Base-by-base conservation (phyloP, 2,113 vertebrate species). In the Gorsachius goisagi region DNA sequence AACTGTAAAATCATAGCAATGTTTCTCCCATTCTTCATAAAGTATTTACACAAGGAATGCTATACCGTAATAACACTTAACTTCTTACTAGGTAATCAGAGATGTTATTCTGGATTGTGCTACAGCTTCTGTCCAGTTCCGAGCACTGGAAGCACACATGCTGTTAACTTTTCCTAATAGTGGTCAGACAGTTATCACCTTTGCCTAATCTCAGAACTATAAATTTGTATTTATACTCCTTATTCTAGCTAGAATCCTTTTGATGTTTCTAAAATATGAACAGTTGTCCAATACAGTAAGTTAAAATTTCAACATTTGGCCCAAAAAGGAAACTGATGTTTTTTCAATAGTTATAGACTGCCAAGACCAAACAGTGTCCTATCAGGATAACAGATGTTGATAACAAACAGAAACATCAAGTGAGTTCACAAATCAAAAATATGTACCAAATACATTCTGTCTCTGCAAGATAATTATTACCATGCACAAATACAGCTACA, bases 371-470 rank as follows among this genome's bases (percentile, higher is more conserved):
- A 71, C n/a, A 78, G 62, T 12, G 30, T 85, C 59, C 9, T 33
- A 62, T 53, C 52, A 89, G 81, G 86, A 88, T 53, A 94, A 82
- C 85, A 97, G 85, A 94, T 86, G 67, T 56, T 82, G 63, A 60
- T 37, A 93, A 85, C 37, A 88, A 85, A 82, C 17, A 21, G 63
- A 81, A 97, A 94, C 81, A 68, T 83, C 79, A 97, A 96, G 52
- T 69, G n/a, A 96, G 52, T 85, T 94, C 93, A 96, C 83, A 86
- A 95, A 89, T 90, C 45, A 79, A 76, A 96, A 95, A 93, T 63
- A 87, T 8, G 78, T 18, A 37, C 6, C 77, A 96, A 89, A 91
- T 45, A 88, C 19, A 69, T 55, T 80, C 52, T 85, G 24, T 35
- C 15, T 83, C 64, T 84, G 75, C 74, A 84, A 96, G 15, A n/a